These are phyloP conservation scores for Drosophila teissieri DNA, from an alignment of 1,140 invertebrate genomes.

Conservation along the genomic window DNA sequence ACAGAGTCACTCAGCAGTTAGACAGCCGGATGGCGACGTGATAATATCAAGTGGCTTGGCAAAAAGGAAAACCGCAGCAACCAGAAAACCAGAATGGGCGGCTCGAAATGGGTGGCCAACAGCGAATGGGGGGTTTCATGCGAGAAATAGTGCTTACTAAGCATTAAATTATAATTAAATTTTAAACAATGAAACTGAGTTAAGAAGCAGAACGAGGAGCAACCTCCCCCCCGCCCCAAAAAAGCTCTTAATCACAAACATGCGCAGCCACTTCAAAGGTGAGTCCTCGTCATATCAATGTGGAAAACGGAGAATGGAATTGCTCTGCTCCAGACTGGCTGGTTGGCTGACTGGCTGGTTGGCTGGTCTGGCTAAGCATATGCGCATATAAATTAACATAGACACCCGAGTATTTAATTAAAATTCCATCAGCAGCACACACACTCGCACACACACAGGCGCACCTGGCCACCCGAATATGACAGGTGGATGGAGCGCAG, in stretches of 20 bases:
- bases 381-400: slow-evolving; percentile 84
- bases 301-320: slow-evolving; percentile 42
- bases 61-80: slow-evolving; percentile 55
- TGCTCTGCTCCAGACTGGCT: slow-evolving; percentile 23
- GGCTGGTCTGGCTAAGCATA: slow-evolving; percentile 68
- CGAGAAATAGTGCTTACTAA: slow-evolving; percentile 79
- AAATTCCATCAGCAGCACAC: slow-evolving; percentile 73
- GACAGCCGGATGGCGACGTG: slow-evolving; percentile 45
- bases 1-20: too few relatives aligned
- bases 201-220: slow-evolving; percentile 48
- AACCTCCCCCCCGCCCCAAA: background rate
- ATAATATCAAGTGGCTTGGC: slow-evolving; percentile 78
- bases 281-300: slow-evolving; percentile 64
- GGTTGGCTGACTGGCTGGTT: background rate
- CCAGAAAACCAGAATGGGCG: slow-evolving; percentile 2
- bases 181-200: slow-evolving; percentile 78
- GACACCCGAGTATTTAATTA: slow-evolving; percentile 82
- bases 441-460: slow-evolving; percentile 30
- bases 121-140: slow-evolving; percentile 25
- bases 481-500: slow-evolving; percentile 12
- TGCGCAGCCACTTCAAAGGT: slow-evolving; percentile 74
- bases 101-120: background rate
- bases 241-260: slow-evolving; percentile 82
- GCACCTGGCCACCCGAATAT: slow-evolving; percentile 39
- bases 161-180: slow-evolving; percentile 83